These are phyloP conservation scores for Calliopsis andreniformis DNA, from an alignment of 1,140 invertebrate genomes.

Conservation along the genomic window DNA sequence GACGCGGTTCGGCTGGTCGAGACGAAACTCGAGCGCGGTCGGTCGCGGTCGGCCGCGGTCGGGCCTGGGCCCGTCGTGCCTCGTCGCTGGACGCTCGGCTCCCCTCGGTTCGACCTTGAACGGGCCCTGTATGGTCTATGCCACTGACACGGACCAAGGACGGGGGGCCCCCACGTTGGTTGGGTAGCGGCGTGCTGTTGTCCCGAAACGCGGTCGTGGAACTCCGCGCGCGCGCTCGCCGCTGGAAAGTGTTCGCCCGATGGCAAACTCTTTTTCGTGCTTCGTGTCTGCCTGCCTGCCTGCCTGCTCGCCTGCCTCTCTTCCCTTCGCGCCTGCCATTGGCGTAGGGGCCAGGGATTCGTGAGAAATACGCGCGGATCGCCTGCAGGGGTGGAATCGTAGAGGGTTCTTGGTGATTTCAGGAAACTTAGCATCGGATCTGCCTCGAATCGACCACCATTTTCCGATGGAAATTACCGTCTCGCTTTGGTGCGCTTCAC, in stretches of 20 bases:
- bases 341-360: slow-evolving; percentile 61
- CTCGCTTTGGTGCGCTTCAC: background rate
- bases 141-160: slow-evolving; percentile 82
- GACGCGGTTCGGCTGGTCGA: background rate
- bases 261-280: slow-evolving; percentile 78
- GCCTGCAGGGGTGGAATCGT: slow-evolving; percentile 3
- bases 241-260: slow-evolving; percentile 77
- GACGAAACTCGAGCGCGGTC: slow-evolving; percentile 12
- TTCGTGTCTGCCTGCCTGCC: slow-evolving; percentile 48
- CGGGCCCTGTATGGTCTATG: slow-evolving; percentile 81
- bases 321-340: slow-evolving; percentile 64
- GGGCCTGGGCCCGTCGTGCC: slow-evolving; percentile 45
- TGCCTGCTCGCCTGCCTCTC: background rate
- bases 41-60: slow-evolving; percentile 20
- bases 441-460: no score
- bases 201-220: slow-evolving; percentile 81
- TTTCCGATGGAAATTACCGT: background rate
- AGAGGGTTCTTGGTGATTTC: background rate
- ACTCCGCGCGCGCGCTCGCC: slow-evolving; percentile 64
- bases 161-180: slow-evolving; percentile 68
- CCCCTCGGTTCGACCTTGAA: slow-evolving; percentile 80
- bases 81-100: slow-evolving; percentile 49
- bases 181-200: slow-evolving; percentile 72
- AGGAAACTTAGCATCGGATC: background rate
- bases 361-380: background rate